phyloP scores from a whole-genome alignment of 1,140 invertebrate species.

The Drosophila ficusphila region DNA sequence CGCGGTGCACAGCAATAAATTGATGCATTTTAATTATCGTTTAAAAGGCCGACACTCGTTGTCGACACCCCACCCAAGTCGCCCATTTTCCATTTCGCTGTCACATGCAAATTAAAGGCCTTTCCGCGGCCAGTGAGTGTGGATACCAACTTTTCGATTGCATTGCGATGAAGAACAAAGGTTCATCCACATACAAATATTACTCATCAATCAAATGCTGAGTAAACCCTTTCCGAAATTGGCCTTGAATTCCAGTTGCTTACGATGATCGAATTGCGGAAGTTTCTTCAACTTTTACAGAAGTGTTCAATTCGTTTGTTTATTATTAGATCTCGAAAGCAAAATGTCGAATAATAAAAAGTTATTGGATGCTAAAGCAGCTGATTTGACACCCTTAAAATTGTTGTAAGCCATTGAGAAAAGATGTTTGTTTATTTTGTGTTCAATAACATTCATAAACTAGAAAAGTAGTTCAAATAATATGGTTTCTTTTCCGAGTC shows the following conservation, averaged over 20 bases:
- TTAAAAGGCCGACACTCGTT: slow-evolving; percentile 42
- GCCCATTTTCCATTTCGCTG: background rate
- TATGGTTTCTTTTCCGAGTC: too few relatives aligned
- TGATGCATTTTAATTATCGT: slow-evolving; percentile 77
- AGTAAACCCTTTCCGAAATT: background rate
- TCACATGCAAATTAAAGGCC: slow-evolving; percentile 3
- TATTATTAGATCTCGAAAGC: too few relatives aligned
- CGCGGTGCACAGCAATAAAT: slow-evolving; percentile 53
- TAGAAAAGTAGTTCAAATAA: too few relatives aligned
- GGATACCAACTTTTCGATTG: background rate
- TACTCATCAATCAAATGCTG: background rate
- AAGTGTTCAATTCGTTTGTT: too few relatives aligned
- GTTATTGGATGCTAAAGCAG: too few relatives aligned
- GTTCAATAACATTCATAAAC: too few relatives aligned
- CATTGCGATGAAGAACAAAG: background rate
- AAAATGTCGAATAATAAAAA: too few relatives aligned
- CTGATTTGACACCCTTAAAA: too few relatives aligned
- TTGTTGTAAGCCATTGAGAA: too few relatives aligned
- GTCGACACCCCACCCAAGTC: background rate
- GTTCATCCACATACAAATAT: background rate
- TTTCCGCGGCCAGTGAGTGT: background rate
- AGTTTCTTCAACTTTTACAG: too few relatives aligned
- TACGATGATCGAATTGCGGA: background rate
- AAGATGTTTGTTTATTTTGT: too few relatives aligned
- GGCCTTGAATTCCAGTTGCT: background rate